phyloP scores from a whole-genome alignment of 2,888 invertebrate genomes.

The Hetaerina titia region DNA sequence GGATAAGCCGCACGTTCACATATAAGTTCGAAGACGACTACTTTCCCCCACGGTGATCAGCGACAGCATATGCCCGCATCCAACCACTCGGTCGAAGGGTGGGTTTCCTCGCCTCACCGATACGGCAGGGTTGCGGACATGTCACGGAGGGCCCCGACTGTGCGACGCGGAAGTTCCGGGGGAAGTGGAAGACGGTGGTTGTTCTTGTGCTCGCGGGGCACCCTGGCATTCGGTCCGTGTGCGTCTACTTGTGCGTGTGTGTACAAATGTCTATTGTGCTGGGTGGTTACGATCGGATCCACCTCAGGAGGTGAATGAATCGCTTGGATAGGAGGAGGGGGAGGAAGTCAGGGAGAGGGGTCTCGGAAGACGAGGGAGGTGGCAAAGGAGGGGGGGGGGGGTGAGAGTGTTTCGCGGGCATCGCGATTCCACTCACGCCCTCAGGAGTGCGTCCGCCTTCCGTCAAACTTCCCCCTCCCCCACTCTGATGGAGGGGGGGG shows the following conservation, averaged over 20 bases:
- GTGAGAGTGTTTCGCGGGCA: slow-evolving; percentile 10
- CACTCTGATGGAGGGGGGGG: not conserved
- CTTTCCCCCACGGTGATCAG: too few species aligned
- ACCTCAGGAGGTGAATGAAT: slow-evolving; percentile 45
- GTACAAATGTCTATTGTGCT: not conserved
- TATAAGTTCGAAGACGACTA: too few species aligned
- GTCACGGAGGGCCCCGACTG: not conserved
- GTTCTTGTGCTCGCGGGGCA: slow-evolving; percentile 68
- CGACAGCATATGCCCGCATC: too few species aligned
- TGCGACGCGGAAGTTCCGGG: slow-evolving; percentile 39
- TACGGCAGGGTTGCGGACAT: not conserved
- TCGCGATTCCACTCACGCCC: slow-evolving; percentile 60
- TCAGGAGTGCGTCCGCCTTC: slow-evolving; percentile 22
- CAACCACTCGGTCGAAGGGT: not conserved
- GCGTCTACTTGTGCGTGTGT: slow-evolving; percentile 37
- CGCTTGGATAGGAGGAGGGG: slow-evolving; percentile 69
- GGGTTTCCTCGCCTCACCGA: not conserved
- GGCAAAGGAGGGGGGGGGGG: slow-evolving; percentile 41
- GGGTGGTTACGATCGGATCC: slow-evolving; percentile 12
- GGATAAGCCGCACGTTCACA: not conserved
- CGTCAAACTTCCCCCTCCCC: slow-evolving; percentile 38
- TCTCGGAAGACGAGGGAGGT: not conserved
- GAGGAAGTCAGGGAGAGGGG: slow-evolving; percentile 68
- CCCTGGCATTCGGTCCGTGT: slow-evolving; percentile 72
- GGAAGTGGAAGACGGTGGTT: slow-evolving; percentile 36